Evolutionary conservation across 2,888 invertebrate species (phyloP).

Genomic region (Bellardia pandia): DNA sequence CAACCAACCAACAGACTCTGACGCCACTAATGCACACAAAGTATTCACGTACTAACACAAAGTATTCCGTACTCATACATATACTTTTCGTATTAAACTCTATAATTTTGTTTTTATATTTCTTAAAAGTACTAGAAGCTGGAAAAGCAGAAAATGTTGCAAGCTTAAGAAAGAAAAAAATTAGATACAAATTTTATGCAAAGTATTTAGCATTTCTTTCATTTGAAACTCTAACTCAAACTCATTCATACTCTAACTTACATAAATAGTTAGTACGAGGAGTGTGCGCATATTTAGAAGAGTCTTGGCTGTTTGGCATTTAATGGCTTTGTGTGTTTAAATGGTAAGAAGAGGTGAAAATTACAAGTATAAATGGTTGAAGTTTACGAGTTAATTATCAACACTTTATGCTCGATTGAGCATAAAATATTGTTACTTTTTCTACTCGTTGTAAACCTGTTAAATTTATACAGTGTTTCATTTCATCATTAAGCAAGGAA

Average conservation of each 20-base stretch:
- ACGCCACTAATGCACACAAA: slow-evolving; percentile 13
- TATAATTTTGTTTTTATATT: slow-evolving; percentile 25
- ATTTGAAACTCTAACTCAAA: not conserved
- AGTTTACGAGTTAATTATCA: slow-evolving; percentile 68
- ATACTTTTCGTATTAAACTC: slow-evolving; percentile 32
- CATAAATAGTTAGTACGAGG: not conserved
- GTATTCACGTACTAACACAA: not conserved
- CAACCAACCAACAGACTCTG: not conserved
- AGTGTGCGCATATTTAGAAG: not conserved
- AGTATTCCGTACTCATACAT: not conserved
- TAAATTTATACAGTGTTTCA: slow-evolving; percentile 34
- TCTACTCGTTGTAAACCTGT: not conserved
- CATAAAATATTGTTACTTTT: slow-evolving; percentile 60
- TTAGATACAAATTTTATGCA: slow-evolving; percentile 45
- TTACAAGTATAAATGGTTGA: slow-evolving; percentile 61
- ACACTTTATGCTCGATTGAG: slow-evolving; percentile 65
- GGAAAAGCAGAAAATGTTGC: slow-evolving; percentile 7
- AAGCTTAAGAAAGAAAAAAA: not conserved
- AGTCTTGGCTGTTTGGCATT: not conserved
- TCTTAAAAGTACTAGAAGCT: not conserved
- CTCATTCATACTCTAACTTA: not conserved
- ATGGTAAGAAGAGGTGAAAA: slow-evolving; percentile 56
- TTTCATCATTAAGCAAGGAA: slow-evolving; percentile 29
- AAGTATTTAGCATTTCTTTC: slow-evolving; percentile 38
- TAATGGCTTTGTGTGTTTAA: slow-evolving; percentile 12